Evolutionary conservation across 2,888 invertebrate species (phyloP), one percentile per base, ranked within the genome.

Genomic region (Reticulitermes lucifugus): DNA sequence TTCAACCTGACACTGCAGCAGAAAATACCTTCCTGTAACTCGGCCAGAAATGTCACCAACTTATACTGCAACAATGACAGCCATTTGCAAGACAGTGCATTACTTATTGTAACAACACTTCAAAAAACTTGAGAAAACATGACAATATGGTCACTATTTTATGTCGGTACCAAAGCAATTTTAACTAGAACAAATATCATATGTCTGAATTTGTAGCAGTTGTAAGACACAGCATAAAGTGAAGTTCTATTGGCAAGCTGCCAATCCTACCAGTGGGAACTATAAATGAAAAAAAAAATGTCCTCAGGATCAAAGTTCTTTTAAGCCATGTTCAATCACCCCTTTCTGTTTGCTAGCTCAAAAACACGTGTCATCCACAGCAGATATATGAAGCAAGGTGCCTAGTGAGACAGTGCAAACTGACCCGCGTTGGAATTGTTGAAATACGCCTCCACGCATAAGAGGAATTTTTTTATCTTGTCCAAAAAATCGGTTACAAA

Each of bases 401-500:
- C 80, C 65, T 29, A 70, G 79, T 70, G 70, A 70, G 65, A 84
- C 65, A 51, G 80, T 79, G 84, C 84, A 79, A 84, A 51, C 80
- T 71, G 79, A 84, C 80, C 84, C 84, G n/a, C 84, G 70, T 51
- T 84, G 84, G 80, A 84, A 84, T 84, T 79, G 21, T 77, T 80
- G 46, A 75, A 77, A 83, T 35, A 41, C 29, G 75, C 12, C 73
- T 55, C 43, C 75, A 55, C 25, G n/a, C 83, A 71, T 71, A 60
- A 51, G 77, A 84, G 84, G 29, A 80, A 79, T 79, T 79, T 35
- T 35, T 35, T 65, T 10, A 79, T 70, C 79, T 70, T 79, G 84
- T 80, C 84, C 84, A 77, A 55, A 79, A 65, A 60, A 70, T 21
- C 80, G 29, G 84, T 41, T 51, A 14, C 41, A 65, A 46, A 84